Base-by-base conservation (phyloP, 92 coral and sea anemone species). In the Epizoanthus rinbou region DNA sequence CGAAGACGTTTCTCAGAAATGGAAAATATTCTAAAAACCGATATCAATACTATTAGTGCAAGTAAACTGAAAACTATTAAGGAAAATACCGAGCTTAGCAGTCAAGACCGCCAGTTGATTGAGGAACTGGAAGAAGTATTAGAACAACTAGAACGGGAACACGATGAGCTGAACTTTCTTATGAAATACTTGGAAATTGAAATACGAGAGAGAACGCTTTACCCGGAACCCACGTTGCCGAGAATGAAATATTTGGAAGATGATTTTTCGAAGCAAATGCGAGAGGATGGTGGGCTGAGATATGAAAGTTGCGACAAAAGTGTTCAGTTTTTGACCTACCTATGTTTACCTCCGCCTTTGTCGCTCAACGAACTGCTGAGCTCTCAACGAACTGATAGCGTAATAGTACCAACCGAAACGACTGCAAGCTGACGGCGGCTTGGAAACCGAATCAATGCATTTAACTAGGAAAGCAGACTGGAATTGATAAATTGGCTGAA, bases 291-390 rank as follows among this genome's bases (percentile, higher is more conserved):
- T 33, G 98, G 99, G 16, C 72, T 96, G 74, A 90, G 89, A 58
- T 96, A 96, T 75, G 90, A 93, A 56, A 92, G 99, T 70, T 76
- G 85, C 31, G 99, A 96, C 69, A 92, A 90, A 21, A 90, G 91
- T 31, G 84, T 86, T 37, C 95, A 88, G 86, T 85, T 81, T 68
- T 84, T 97, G 67, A 89, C 95, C 0, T 90, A 94, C 75, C 95
- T 91, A 25, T 94, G 87, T 57, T 82, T 97, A 37, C 99, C 99
- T 15, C 99, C 99, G 21, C 99, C 99, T 53, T 86, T 97, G 52
- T 84, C 98, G 1, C 88, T 94, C 56, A 90, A 74, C 23, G 90
- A 89, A 33, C 74, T 92, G 9, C 53, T 89, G 4, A 39, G 50
- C 25, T 22, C 45, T 21, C 63, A 60, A 2, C 23, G 69, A 31